These are phyloP conservation scores for Brotula barbata DNA, from an alignment of 2,797 vertebrate species.

Conservation along the genomic window DNA sequence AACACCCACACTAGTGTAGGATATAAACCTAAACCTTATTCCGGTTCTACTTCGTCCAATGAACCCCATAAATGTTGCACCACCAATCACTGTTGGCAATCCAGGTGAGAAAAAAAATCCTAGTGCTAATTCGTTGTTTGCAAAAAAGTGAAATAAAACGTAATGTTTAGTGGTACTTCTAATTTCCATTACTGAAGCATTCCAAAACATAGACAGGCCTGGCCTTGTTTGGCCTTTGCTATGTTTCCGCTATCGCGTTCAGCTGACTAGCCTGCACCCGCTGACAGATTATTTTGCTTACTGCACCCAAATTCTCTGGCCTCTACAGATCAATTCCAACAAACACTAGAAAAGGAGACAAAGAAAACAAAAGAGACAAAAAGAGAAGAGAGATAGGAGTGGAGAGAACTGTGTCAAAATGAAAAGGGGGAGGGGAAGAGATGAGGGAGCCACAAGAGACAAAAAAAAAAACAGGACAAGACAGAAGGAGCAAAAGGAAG, in stretches of 20 bases:
- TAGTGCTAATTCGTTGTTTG: slow-evolving; percentile 5
- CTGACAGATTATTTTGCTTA: slow-evolving; percentile 67
- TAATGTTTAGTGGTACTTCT: slow-evolving; percentile 10
- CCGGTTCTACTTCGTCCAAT: too few species aligned
- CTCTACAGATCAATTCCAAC: slow-evolving; percentile 42
- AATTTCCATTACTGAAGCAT: slow-evolving; percentile 33
- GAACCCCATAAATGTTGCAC: too few species aligned
- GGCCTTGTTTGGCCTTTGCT: slow-evolving; percentile 35
- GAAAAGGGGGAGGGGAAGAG: slow-evolving; percentile 37
- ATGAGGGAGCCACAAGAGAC: slow-evolving; percentile 1
- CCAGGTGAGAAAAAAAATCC: slow-evolving; percentile 17
- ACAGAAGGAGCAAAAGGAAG: slow-evolving; percentile 27
- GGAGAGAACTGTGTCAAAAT: slow-evolving; percentile 32
- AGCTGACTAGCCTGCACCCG: slow-evolving; percentile 48
- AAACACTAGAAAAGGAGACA: slow-evolving; percentile 36
- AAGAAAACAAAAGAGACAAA: slow-evolving; percentile 65
- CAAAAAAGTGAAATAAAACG: not conserved
- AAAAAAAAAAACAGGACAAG: slow-evolving; percentile 13
- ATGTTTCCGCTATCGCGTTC: slow-evolving; percentile 49
- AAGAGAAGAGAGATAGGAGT: slow-evolving; percentile 47
- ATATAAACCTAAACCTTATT: too few species aligned
- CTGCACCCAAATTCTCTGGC: slow-evolving; percentile 53
- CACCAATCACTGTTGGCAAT: too few species aligned
- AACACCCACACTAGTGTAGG: too few species aligned
- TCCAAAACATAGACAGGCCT: slow-evolving; percentile 22